Evolutionary conservation across 2,888 invertebrate genomes (phyloP), one percentile per base, ranked within the genome.

Genomic region (Drosophila neotestacea): DNA sequence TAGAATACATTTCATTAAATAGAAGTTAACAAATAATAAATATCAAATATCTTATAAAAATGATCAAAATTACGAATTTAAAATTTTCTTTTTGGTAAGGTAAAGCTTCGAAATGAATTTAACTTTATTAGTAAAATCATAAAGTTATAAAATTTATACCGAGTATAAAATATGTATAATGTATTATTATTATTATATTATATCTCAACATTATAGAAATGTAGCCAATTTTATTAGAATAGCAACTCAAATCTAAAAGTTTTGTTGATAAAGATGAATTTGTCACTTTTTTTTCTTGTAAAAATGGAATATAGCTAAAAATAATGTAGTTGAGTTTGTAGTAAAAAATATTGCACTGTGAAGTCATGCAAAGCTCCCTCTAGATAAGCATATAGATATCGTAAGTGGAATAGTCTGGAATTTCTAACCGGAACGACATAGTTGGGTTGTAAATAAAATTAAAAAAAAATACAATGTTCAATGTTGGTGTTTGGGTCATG

Each of bases 401-500:
- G 41, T 32, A 9, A 27, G 28, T 11, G 9, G 38, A 59, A 59
- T 30, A 48, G 59, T 59, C 48, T 55, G 22, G 39, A 48, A 48
- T 22, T 41, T 47, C 9, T 50, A 39, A 41, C 9, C 59, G 39
- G 59, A 59, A 59, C 48, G 13, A 41, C 48, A 30, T 54, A 28
- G 38, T 28, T 38, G 46, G 32, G 41, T 48, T 47, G 38, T 36
- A 56, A 56, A 44, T 36, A 28, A 46, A 34, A 42, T 28, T 28
- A 38, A 34, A 34, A 41, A 41, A 56, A 58, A 50, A 48, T 30
- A 42, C 16, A 36, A 38, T 60, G 44, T 46, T 48, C 32, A 42
- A 51, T 48, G 47, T 66, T 32, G 41, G 61, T 58, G 68, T 55
- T 60, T 59, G 59, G 68, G 67, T 75, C 51, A 70, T 60, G 75